Conservation (phyloP, 2,113 vertebrate species). For the Mormyrus iriodes region DNA sequence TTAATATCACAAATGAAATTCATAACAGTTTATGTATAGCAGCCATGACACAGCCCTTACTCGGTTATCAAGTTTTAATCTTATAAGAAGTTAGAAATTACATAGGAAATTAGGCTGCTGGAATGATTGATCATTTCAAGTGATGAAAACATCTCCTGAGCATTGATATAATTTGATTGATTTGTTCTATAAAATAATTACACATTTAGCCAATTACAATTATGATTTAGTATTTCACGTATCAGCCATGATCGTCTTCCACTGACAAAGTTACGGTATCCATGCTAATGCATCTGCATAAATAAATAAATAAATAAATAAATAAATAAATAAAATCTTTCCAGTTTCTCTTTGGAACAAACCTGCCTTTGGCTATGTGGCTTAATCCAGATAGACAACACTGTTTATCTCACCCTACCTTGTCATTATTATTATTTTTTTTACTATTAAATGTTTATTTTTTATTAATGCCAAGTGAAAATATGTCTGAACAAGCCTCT, state of each 20-base stretch:
- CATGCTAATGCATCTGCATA: neutral
- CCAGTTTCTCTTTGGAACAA: neutral
- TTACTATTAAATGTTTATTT: neutral
- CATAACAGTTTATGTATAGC: neutral
- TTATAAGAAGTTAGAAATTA: neutral
- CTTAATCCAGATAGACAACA: neutral
- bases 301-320: neutral
- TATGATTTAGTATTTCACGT: neutral
- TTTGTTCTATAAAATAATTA: neutral
- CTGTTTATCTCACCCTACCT: neutral
- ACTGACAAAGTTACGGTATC: neutral
- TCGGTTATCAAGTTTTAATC: neutral
- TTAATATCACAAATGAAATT: neutral
- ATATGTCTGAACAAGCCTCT: neutral
- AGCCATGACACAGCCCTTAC: neutral
- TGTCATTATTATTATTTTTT: neutral
- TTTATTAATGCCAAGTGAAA: neutral
- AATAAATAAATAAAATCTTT: neutral
- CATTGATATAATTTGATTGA: neutral
- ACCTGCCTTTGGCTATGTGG: neutral
- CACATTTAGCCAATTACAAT: neutral
- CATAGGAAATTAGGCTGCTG: neutral
- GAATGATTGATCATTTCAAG: neutral
- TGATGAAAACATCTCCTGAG: neutral
- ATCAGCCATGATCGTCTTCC: neutral